A percentile compares a stretch with the other conserved stretches of the same genome.
Conservation (phyloP, 2,888 invertebrate genomes). For the Drosophila anomelani region DNA sequence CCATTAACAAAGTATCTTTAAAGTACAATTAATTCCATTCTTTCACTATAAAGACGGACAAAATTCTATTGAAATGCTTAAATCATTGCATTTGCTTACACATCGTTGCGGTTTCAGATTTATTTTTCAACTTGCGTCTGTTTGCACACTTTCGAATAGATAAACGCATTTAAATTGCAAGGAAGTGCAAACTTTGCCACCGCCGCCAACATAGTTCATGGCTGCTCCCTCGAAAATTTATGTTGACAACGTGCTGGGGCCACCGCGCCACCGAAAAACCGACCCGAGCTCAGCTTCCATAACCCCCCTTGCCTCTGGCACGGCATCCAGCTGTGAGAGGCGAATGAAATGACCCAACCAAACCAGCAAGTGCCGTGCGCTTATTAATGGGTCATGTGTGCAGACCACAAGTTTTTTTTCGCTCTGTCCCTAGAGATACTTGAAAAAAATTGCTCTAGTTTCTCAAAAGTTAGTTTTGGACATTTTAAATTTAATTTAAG, state of each 20-base stretch:
- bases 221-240: conserved; percentile 61
- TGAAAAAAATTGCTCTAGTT: not conserved
- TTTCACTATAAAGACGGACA: no score
- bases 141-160: conserved; percentile 59
- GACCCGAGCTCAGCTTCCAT: not conserved
- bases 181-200: conserved; percentile 65
- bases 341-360: conserved; percentile 56
- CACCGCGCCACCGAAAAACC: conserved; percentile 32
- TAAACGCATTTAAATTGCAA: conserved; percentile 71
- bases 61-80: conserved; percentile 6
- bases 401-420: conserved; percentile 39
- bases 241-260: conserved; percentile 71
- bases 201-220: conserved; percentile 40
- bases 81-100: conserved; percentile 21
- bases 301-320: not conserved
- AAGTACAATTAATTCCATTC: no score
- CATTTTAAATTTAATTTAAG: not conserved
- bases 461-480: not conserved
- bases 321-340: conserved; percentile 22
- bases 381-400: conserved; percentile 77
- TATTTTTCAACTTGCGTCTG: conserved; percentile 34
- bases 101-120: conserved; percentile 14
- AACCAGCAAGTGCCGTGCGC: conserved; percentile 51
- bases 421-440: conserved; percentile 7
- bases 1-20: not conserved